Percentiles rank a stretch among this genome's conserved stretches.
Evolutionary conservation across 2,113 vertebrate genomes (phyloP).

Genomic region (Tautogolabrus adspersus): DNA sequence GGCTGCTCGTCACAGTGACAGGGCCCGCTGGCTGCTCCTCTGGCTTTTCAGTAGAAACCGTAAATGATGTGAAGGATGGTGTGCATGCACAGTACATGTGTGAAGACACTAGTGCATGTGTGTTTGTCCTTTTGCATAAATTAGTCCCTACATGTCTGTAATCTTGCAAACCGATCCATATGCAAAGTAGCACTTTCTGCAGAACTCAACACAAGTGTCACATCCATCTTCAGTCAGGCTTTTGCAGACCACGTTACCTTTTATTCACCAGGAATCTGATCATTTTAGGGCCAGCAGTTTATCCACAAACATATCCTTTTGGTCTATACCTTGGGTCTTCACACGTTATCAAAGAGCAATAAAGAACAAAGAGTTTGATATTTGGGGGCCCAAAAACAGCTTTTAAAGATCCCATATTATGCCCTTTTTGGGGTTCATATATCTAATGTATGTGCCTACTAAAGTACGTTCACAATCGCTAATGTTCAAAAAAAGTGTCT

Average conservation of each 20-base stretch:
- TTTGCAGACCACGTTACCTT: not conserved
- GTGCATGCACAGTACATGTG: not conserved
- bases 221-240: not conserved
- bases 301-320: too few species aligned
- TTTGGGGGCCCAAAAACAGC: too few species aligned
- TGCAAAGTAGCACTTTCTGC: not conserved
- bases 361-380: too few species aligned
- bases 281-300: not conserved
- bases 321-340: too few species aligned
- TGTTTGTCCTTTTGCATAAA: not conserved
- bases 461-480: too few species aligned
- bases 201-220: not conserved
- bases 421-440: too few species aligned
- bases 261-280: not conserved
- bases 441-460: too few species aligned
- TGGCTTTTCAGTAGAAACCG: constrained; percentile 9
- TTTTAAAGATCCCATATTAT: too few species aligned
- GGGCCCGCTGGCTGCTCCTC: not conserved
- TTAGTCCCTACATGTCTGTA: not conserved
- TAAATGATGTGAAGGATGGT: not conserved
- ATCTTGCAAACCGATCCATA: constrained; percentile 1
- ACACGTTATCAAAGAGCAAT: too few species aligned
- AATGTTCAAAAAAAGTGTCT: too few species aligned
- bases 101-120: not conserved
- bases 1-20: constrained; percentile 26